phyloP scores from a whole-genome alignment of 2,113 vertebrate species.

The Ornithorhynchus anatinus region DNA sequence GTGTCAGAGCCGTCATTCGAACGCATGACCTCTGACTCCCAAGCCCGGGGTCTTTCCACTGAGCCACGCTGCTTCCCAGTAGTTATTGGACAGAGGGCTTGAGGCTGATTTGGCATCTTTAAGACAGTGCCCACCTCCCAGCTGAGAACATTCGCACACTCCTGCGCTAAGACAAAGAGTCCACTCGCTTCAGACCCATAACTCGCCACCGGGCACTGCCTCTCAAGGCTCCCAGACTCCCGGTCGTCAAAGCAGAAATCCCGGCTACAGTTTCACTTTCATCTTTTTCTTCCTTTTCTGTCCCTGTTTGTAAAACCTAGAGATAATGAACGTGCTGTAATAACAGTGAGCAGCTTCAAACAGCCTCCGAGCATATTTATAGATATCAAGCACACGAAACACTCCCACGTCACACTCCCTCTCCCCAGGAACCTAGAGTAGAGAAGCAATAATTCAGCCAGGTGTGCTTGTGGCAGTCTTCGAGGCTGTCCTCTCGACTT shows the following conservation, averaged over 20 bases:
- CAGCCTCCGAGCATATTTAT: constrained; percentile 54
- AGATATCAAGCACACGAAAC: constrained; percentile 57
- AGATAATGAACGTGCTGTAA: constrained; percentile 34
- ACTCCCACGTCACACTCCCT: constrained; percentile 53
- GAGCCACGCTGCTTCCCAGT: too few species aligned
- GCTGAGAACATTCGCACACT: too few species aligned
- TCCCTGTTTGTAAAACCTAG: constrained; percentile 21
- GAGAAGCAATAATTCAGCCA: constrained; percentile 18
- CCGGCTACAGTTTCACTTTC: too few species aligned
- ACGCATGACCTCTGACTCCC: too few species aligned
- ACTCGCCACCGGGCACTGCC: too few species aligned
- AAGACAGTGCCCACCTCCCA: too few species aligned
- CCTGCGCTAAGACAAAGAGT: too few species aligned
- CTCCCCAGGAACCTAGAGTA: constrained; percentile 48
- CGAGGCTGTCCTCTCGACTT: not conserved
- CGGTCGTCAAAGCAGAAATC: constrained; percentile 12
- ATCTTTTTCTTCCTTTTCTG: constrained; percentile 1
- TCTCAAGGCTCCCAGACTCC: not conserved
- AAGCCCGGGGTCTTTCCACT: too few species aligned
- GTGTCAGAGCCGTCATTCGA: too few species aligned
- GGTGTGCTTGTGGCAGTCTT: constrained; percentile 23
- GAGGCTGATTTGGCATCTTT: too few species aligned
- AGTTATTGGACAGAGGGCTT: too few species aligned
- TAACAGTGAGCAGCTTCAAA: constrained; percentile 44
- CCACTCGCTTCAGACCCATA: too few species aligned